These are phyloP conservation scores for Euglossa dilemma DNA, from an alignment of 1,140 invertebrate genomes.

Conservation along the genomic window DNA sequence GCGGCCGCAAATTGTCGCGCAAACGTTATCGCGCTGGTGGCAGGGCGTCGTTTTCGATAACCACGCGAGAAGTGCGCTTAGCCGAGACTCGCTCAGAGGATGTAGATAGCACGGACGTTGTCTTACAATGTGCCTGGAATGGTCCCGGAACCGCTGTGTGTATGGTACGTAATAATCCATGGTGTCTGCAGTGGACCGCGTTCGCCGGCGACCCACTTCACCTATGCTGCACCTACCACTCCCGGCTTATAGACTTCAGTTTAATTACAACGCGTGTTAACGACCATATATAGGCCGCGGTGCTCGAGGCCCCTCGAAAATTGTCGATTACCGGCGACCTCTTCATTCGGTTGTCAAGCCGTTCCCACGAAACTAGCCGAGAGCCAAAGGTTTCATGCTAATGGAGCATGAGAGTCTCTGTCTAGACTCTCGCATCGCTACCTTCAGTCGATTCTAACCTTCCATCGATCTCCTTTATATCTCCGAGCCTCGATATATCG, in stretches of 20 bases:
- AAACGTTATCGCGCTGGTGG: neutral
- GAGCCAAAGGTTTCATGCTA: neutral
- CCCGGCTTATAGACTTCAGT: constrained; percentile 61
- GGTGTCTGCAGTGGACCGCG: constrained; percentile 47
- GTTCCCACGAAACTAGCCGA: neutral
- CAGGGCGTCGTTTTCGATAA: constrained; percentile 1
- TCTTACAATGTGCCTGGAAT: constrained; percentile 50
- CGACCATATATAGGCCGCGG: constrained; percentile 48
- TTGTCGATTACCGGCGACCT: constrained; percentile 55
- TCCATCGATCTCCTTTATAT: too few relatives aligned
- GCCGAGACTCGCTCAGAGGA: neutral
- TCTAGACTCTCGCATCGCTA: neutral
- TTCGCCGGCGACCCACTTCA: constrained; percentile 56
- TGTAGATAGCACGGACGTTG: constrained; percentile 42
- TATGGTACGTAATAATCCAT: constrained; percentile 61
- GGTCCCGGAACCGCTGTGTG: constrained; percentile 45
- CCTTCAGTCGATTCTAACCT: neutral
- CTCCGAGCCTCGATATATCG: too few relatives aligned
- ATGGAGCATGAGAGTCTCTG: neutral
- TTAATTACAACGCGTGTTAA: constrained; percentile 66
- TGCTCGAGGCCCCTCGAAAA: constrained; percentile 35
- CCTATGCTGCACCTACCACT: constrained; percentile 47
- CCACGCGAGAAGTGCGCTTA: neutral
- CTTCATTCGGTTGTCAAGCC: constrained; percentile 30
- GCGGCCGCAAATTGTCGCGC: neutral